A percentile compares a stretch with the other conserved stretches of the same genome.
These are phyloP conservation scores for Odontocerum albicorne DNA, from an alignment of 2,888 invertebrate species.

Conservation along the genomic window DNA sequence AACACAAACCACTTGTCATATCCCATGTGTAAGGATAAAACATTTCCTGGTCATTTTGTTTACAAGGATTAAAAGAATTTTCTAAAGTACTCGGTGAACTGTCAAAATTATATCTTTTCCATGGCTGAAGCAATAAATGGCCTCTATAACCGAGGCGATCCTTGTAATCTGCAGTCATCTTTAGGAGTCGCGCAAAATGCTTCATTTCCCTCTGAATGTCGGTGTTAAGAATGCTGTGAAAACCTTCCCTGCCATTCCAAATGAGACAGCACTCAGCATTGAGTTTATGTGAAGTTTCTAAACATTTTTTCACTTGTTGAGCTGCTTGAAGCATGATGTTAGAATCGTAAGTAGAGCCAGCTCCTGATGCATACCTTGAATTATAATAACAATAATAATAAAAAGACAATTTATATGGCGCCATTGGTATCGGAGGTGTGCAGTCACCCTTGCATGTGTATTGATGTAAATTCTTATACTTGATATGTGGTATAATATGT, in stretches of 20 bases:
- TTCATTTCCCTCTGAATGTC: conserved; percentile 62
- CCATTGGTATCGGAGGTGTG: too few species aligned
- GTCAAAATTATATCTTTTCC: conserved; percentile 32
- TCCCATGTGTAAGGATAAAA: conserved; percentile 58
- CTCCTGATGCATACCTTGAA: conserved; percentile 61
- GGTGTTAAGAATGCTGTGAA: conserved; percentile 59
- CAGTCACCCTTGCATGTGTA: too few species aligned
- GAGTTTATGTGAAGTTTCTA: conserved; percentile 62
- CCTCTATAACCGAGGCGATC: conserved; percentile 63
- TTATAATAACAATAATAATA: neutral
- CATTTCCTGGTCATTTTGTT: neutral
- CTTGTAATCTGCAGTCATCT: conserved; percentile 64
- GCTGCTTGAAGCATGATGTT: conserved; percentile 61
- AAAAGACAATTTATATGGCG: too few species aligned
- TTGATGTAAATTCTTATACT: too few species aligned
- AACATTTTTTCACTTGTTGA: conserved; percentile 61
- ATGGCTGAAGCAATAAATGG: conserved; percentile 58
- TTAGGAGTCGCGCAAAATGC: conserved; percentile 61
- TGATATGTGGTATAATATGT: too few species aligned
- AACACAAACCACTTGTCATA: conserved; percentile 63
- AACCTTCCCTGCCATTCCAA: conserved; percentile 64
- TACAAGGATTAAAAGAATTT: too few species aligned
- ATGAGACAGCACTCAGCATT: conserved; percentile 64
- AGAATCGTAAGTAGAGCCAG: conserved; percentile 62
- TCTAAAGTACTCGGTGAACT: neutral